phyloP scores from a whole-genome alignment of 2,888 invertebrate species.

The Dendrolimus pini region DNA sequence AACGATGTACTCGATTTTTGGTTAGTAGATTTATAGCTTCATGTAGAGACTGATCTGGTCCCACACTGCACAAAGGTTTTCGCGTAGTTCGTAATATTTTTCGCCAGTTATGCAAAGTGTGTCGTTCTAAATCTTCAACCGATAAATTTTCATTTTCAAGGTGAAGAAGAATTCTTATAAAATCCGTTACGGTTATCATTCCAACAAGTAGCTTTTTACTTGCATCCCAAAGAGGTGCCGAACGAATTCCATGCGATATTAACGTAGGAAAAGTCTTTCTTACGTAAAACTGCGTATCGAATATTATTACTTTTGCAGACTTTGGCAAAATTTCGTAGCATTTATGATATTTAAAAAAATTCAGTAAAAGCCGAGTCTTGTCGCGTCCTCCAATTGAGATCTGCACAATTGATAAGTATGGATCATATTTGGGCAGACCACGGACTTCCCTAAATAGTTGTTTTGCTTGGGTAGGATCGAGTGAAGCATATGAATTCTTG shows the following conservation, averaged over 20 bases:
- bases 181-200: slow-evolving; percentile 71
- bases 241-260: slow-evolving; percentile 67
- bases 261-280: slow-evolving; percentile 67
- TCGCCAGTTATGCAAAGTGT: slow-evolving; percentile 65
- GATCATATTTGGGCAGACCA: slow-evolving; percentile 67
- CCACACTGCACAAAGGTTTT: slow-evolving; percentile 56
- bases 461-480: slow-evolving; percentile 66
- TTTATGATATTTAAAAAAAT: slow-evolving; percentile 71
- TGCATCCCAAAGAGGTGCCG: slow-evolving; percentile 68
- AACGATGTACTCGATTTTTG: slow-evolving; percentile 63
- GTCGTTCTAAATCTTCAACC: slow-evolving; percentile 63
- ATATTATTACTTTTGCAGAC: slow-evolving; percentile 70
- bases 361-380: slow-evolving; percentile 63
- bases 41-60: slow-evolving; percentile 64
- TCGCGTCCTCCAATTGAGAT: slow-evolving; percentile 69
- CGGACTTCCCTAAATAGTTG: slow-evolving; percentile 67
- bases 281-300: slow-evolving; percentile 67
- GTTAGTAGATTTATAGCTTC: slow-evolving; percentile 65
- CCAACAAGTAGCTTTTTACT: slow-evolving; percentile 61
- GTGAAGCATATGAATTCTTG: slow-evolving; percentile 67
- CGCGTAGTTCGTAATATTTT: slow-evolving; percentile 56
- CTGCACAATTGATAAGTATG: slow-evolving; percentile 70
- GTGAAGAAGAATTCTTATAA: slow-evolving; percentile 61
- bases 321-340: slow-evolving; percentile 70
- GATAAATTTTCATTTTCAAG: slow-evolving; percentile 58